Base-by-base conservation (phyloP, 2,888 invertebrate species). In the Coelinius sp. region DNA sequence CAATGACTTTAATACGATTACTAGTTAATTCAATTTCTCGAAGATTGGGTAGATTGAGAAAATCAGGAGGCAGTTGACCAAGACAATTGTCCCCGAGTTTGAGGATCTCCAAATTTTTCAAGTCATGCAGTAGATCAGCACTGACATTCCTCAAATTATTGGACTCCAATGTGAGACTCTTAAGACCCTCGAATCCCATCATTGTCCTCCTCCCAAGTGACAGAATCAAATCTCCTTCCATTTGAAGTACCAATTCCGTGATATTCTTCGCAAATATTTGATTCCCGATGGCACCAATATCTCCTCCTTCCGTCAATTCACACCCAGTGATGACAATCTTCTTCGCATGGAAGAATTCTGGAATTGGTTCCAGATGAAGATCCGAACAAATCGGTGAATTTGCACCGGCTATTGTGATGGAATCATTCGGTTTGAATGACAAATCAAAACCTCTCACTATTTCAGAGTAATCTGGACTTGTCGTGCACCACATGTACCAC, bases 81-180 rank as follows among this genome's bases (percentile, higher is more conserved):
- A 79, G 38, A 46, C 75, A 62, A 22, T 75, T 75, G 10, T 73
- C 64, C 0, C 76, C 75, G 1, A 94, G 90, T 80, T 92, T 91
- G 67, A 95, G 84, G 90, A 91, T 90, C 3, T 88, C 90, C 12
- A 94, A 83, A 75, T 92, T 91, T 59, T 88, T 88, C 74, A 93
- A 86, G 53, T 75, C 72, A 3, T 68, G 22, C 0, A 95, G 91
- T 14, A 93, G 81, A 83, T 93, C 91, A 49, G 90, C 90, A 0
- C 92, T 91, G 46, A 94, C 87, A 74, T 90, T 89, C 0, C 90
- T 89, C 3, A 94, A 86, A n/a, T 91, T 90, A 80, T 93, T 93
- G 49, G 91, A 90, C 10, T 91, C 90, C 2, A 94, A 86, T n/a
- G 90, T 87, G 65, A 94, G 84, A 68, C 90, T 89, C 1, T 90